Conservation (phyloP, 2,888 invertebrate species). For the Philereme transversata region DNA sequence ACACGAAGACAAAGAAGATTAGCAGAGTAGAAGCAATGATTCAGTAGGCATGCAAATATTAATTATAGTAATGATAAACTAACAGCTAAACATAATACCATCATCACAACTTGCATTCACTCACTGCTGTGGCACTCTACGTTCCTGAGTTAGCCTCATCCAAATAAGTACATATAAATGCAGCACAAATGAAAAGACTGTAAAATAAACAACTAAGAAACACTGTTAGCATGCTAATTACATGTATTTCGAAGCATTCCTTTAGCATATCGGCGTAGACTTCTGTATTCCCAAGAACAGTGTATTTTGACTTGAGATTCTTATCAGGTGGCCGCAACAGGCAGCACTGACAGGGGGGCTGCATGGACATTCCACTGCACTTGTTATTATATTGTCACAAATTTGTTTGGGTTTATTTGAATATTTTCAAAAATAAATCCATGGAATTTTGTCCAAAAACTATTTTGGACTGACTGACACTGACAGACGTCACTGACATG, state of each 20-base stretch:
- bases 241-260: conserved; percentile 75
- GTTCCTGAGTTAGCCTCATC: too few relatives aligned
- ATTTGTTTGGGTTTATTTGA: conserved; percentile 2
- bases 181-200: neutral
- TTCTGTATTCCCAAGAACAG: conserved; percentile 60
- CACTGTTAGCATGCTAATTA: conserved; percentile 43
- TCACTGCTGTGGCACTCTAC: too few relatives aligned
- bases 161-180: too few relatives aligned
- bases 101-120: too few relatives aligned
- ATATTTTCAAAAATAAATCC: conserved; percentile 1
- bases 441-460: neutral
- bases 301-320: conserved; percentile 58
- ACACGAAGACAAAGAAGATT: too few relatives aligned
- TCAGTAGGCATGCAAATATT: too few relatives aligned
- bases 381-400: conserved; percentile 5
- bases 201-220: neutral
- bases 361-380: conserved; percentile 49
- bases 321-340: conserved; percentile 67
- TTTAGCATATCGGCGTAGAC: conserved; percentile 70
- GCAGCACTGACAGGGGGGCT: conserved; percentile 63
- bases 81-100: too few relatives aligned
- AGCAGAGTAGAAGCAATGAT: too few relatives aligned
- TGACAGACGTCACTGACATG: too few relatives aligned
- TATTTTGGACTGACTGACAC: neutral
- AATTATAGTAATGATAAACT: too few relatives aligned